A percentile compares a stretch with the other conserved stretches of the same genome.
Conservation (phyloP, 2,113 vertebrate genomes). For the Pogona vitticeps region DNA sequence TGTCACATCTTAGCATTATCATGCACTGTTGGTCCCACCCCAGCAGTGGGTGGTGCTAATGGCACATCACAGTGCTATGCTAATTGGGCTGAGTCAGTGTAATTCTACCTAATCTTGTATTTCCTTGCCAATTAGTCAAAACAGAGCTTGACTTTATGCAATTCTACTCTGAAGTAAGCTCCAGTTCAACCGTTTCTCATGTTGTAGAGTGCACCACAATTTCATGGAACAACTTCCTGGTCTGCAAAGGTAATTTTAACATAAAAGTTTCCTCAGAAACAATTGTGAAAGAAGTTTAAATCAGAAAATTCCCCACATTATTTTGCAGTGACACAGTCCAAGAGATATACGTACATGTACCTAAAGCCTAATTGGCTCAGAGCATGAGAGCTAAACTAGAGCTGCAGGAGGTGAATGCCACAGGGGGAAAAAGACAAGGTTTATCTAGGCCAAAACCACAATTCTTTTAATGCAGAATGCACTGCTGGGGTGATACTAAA, state of each 20-base stretch:
- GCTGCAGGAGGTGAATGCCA: background rate
- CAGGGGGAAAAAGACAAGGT: background rate
- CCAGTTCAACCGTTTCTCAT: background rate
- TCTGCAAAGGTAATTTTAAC: background rate
- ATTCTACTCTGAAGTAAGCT: background rate
- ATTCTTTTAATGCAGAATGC: background rate
- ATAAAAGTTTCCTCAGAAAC: background rate
- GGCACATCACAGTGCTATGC: too few species aligned
- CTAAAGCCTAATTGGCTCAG: background rate
- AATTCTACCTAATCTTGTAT: too few species aligned
- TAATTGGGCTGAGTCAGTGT: too few species aligned
- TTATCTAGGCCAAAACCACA: background rate
- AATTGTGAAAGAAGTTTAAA: too few species aligned
- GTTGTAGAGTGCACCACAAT: background rate
- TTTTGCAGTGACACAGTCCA: background rate
- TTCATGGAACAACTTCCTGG: background rate
- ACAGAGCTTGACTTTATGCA: background rate
- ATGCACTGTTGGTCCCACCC: too few species aligned
- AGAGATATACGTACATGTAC: background rate
- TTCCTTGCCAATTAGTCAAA: background rate
- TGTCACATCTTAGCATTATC: too few species aligned
- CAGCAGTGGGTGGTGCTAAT: too few species aligned
- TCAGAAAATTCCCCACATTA: background rate
- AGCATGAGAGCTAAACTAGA: background rate
- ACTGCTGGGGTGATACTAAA: background rate